A percentile compares a stretch with the other conserved stretches of the same genome.
Conservation (phyloP, 2,888 invertebrate genomes). For the Steromphala cineraria region DNA sequence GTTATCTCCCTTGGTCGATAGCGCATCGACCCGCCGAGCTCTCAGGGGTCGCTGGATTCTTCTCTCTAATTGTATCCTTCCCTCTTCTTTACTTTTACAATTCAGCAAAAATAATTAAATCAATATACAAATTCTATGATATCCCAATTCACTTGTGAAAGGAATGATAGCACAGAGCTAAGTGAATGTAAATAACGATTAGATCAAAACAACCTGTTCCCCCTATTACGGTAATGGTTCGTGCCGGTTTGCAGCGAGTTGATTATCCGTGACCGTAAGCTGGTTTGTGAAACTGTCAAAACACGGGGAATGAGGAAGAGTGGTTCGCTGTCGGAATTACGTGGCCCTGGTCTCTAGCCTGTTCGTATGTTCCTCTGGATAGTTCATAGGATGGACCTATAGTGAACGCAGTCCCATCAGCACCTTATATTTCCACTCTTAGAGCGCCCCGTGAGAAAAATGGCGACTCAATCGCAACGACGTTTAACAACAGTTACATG, state of each 20-base stretch:
- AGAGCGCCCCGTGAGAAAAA: slow-evolving; percentile 2
- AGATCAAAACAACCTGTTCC: no score
- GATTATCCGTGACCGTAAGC: slow-evolving; percentile 6
- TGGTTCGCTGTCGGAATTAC: background rate
- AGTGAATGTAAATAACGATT: no score
- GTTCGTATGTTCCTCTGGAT: background rate
- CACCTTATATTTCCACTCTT: background rate
- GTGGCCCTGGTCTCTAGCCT: background rate
- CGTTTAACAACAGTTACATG: background rate
- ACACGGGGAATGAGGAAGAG: slow-evolving; percentile 2
- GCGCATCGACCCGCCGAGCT: background rate
- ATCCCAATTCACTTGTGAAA: no score
- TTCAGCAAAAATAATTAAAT: no score
- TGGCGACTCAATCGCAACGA: slow-evolving; percentile 6
- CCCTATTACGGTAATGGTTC: no score
- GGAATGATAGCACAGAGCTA: no score
- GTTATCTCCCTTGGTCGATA: background rate
- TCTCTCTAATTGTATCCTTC: no score
- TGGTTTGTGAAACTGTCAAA: slow-evolving; percentile 9
- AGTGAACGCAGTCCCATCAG: background rate
- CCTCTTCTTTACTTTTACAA: no score
- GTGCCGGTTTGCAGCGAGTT: background rate
- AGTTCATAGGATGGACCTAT: background rate
- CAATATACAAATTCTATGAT: no score
- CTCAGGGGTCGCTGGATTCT: no score